Base-by-base conservation (phyloP, 2,888 invertebrate genomes). In the Dryobota labecula region DNA sequence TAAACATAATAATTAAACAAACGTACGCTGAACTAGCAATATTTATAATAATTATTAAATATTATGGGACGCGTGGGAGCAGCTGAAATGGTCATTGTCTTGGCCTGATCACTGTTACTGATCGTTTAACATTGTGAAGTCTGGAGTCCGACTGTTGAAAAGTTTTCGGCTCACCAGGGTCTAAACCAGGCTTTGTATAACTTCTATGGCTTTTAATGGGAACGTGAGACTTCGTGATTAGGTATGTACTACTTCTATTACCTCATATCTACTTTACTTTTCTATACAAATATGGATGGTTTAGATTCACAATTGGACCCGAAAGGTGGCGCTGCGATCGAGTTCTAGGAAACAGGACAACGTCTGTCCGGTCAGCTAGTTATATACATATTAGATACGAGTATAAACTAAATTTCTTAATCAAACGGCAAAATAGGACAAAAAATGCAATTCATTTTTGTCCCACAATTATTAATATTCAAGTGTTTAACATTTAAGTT, bases 11-110 rank as follows among this genome's bases (percentile, higher is more conserved):
- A 15, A 57, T 33, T 8, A 49, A 53, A 53, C 47, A 65, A 62
- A 18, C 58, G 45, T n/a, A 30, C 30, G 45, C 13, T 20, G 36
- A 15, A 47, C 27, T 45, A 43, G 24, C 11, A 67, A 67, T 75
- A 67, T 80, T 75, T 53, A 45, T 66, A 80, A 76, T 38, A 20
- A 18, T 45, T 33, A 49, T 60, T 64, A 68, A 74, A 64, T 64
- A 74, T 77, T 67, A 63, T 79, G 41, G 7, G 24, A 36, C 30
- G 41, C 30, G 64, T 73, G 78, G 61, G 61, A 62, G 36, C 11
- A 30, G 33, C 43, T 47, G 24, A 47, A 65, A 45, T 4, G 4
- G 53, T 33, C 5, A 43, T 64, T 76, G 47, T 49, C n/a, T 30
- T 45, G 7, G 9, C 20, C n/a, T n/a, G n/a, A n/a, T n/a, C n/a